Percentiles rank a stretch among this genome's conserved stretches.
phyloP scores from a whole-genome alignment of 1,140 invertebrate species.

The Bombus fervidus region DNA sequence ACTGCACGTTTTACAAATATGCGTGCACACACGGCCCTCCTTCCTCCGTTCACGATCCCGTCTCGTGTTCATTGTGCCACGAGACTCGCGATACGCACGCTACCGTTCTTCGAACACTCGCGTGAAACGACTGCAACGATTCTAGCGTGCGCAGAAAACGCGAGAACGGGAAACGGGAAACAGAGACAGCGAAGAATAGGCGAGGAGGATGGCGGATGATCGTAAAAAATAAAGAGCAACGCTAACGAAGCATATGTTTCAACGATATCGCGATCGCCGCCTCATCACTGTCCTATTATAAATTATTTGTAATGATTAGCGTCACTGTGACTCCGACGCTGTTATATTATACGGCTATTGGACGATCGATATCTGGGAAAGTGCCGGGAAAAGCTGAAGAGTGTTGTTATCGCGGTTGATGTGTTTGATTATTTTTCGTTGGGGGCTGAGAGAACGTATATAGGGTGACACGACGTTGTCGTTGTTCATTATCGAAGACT shows the following conservation, averaged over 20 bases:
- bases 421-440: neutral
- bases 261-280: slow-evolving; percentile 54
- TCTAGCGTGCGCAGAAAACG: slow-evolving; percentile 21
- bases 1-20: slow-evolving; percentile 61
- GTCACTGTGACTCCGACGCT: neutral
- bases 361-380: slow-evolving; percentile 27
- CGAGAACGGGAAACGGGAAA: neutral
- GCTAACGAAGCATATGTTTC: slow-evolving; percentile 53
- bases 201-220: neutral
- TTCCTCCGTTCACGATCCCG: slow-evolving; percentile 54
- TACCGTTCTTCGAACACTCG: slow-evolving; percentile 62
- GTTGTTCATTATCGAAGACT: too few species aligned
- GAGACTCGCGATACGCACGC: slow-evolving; percentile 67
- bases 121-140: slow-evolving; percentile 60
- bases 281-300: slow-evolving; percentile 49
- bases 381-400: neutral
- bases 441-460: neutral
- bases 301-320: slow-evolving; percentile 57
- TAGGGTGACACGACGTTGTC: neutral
- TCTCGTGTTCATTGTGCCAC: slow-evolving; percentile 66
- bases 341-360: neutral
- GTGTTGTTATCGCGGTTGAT: neutral
- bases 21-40: slow-evolving; percentile 50
- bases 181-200: neutral
- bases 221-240: neutral